A percentile compares a stretch with the other conserved stretches of the same genome.
Evolutionary conservation across 2,113 vertebrate species (phyloP).

Genomic region (Phyllostomus discolor): DNA sequence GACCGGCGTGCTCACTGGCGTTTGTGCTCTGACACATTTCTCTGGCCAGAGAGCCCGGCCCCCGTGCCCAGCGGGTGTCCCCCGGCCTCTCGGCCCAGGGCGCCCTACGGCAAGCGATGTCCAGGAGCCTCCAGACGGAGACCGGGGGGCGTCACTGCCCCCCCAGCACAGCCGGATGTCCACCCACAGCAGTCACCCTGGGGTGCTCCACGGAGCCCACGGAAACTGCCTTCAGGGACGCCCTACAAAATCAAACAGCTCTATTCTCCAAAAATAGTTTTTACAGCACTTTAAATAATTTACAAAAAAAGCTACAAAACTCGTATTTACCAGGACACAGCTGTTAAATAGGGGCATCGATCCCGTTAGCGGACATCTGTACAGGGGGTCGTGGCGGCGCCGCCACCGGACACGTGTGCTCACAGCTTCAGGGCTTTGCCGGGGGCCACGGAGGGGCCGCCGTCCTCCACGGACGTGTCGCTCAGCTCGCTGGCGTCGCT

Average conservation of each 20-base stretch:
- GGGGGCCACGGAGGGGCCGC: conserved; percentile 60
- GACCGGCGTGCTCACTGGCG: background rate
- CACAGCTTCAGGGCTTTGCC: conserved; percentile 83
- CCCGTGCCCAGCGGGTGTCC: no score
- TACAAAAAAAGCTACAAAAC: conserved; percentile 80
- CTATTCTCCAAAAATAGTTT: conserved; percentile 75
- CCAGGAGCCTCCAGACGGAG: no score
- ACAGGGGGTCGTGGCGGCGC: background rate
- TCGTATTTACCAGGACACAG: conserved; percentile 34
- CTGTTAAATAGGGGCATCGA: conserved; percentile 67
- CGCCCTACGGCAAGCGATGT: no score
- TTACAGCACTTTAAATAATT: conserved; percentile 79
- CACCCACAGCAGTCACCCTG: no score
- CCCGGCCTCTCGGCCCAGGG: no score
- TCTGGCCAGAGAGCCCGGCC: accelerated
- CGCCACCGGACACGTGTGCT: conserved; percentile 67
- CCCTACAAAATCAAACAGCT: conserved; percentile 40
- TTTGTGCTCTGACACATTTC: conserved; percentile 49
- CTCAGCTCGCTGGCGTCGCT: conserved; percentile 82
- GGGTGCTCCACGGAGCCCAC: background rate
- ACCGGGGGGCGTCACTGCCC: no score
- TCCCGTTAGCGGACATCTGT: conserved; percentile 26
- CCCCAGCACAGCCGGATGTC: no score
- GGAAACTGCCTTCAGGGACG: background rate
- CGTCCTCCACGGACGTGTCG: conserved; percentile 77